Evolutionary conservation across 2,888 invertebrate genomes (phyloP).

Genomic region (Empis livida): DNA sequence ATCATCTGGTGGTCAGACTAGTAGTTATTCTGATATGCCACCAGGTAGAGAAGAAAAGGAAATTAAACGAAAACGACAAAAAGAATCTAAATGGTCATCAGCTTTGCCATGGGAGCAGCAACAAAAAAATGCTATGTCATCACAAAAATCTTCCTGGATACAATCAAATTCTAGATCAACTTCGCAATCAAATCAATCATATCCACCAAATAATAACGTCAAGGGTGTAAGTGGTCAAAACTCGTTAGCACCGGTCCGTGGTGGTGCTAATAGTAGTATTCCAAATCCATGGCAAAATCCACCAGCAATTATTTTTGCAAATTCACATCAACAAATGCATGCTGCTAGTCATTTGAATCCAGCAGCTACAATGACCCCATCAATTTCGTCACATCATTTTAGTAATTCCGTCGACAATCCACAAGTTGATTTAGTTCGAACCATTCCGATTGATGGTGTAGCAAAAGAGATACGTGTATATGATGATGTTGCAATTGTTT

Average conservation of each 20-base stretch:
- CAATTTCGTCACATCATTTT: slow-evolving; percentile 16
- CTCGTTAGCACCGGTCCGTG: slow-evolving; percentile 15
- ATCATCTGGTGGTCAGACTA: neutral
- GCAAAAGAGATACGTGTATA: slow-evolving; percentile 72
- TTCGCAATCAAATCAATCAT: neutral
- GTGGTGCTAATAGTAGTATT: slow-evolving; percentile 3
- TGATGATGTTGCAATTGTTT: slow-evolving; percentile 69
- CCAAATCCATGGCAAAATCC: slow-evolving; percentile 8
- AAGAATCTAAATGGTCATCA: slow-evolving; percentile 10
- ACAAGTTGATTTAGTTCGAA: slow-evolving; percentile 57
- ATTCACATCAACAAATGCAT: neutral
- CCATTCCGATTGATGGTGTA: slow-evolving; percentile 68
- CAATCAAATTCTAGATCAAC: neutral
- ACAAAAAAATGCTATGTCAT: neutral
- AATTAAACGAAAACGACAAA: neutral
- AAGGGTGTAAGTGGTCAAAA: slow-evolving; percentile 1
- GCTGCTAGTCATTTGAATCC: slow-evolving; percentile 4
- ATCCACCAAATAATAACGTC: neutral
- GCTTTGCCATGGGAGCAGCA: slow-evolving; percentile 6
- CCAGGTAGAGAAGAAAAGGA: slow-evolving; percentile 10
- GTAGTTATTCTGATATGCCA: neutral
- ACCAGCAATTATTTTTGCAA: slow-evolving; percentile 11
- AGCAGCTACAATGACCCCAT: slow-evolving; percentile 1
- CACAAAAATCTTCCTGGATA: slow-evolving; percentile 15
- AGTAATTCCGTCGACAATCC: slow-evolving; percentile 41